Percentiles rank a stretch among this genome's conserved stretches.
Conservation (phyloP, 1,140 invertebrate species). For the Araneus ventricosus region DNA sequence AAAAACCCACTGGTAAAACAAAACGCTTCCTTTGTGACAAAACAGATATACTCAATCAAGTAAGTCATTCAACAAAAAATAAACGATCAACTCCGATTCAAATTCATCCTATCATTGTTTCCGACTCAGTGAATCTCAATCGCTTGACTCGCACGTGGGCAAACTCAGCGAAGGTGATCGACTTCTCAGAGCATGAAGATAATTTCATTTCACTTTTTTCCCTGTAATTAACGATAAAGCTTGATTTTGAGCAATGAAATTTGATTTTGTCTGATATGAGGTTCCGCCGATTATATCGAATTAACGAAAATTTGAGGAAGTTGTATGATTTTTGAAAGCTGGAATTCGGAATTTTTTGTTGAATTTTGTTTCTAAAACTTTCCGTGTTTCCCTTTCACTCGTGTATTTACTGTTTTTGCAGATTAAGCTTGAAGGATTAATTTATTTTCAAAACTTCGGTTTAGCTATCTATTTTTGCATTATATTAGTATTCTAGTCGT, state of each 20-base stretch:
- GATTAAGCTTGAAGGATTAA: neutral
- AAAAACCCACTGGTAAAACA: neutral
- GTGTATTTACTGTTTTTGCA: neutral
- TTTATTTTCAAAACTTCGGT: neutral
- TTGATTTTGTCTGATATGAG: neutral
- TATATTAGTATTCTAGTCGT: neutral
- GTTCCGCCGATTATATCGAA: conserved; percentile 22
- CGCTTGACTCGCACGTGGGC: neutral
- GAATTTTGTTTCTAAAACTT: neutral
- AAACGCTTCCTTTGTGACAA: neutral
- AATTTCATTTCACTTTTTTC: neutral
- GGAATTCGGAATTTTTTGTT: neutral
- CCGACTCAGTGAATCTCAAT: neutral
- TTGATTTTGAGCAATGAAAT: neutral
- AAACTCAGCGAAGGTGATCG: neutral
- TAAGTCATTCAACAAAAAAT: neutral
- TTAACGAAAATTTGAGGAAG: neutral
- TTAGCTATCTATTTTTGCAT: neutral
- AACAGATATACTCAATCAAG: neutral
- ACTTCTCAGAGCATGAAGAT: neutral
- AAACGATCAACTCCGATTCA: neutral
- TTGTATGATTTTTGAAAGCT: neutral
- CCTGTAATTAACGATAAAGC: neutral
- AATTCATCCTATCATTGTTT: neutral
- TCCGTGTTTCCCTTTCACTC: neutral